Evolutionary conservation across 1,140 invertebrate genomes (phyloP), one percentile per base, ranked within the genome.

Genomic region (Mercenaria mercenaria): DNA sequence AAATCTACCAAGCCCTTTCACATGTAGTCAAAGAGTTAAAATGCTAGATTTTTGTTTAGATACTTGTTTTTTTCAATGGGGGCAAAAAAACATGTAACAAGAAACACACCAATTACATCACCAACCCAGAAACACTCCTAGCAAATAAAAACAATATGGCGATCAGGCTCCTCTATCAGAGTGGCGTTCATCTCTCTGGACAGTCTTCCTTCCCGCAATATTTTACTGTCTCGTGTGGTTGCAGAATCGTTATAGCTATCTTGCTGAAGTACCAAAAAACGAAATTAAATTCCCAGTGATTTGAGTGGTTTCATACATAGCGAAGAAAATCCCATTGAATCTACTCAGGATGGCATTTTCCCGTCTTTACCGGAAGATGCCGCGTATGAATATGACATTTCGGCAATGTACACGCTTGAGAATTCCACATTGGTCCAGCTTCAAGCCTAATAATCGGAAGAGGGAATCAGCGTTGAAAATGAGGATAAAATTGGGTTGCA

Each of bases 401-500:
- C 59, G 0, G 90, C 39, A 8, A 93, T 32, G 72, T 92, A 93
- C 2, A 90, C 50, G 10, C 91, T 82, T 94, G 92, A 2, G 92
- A 91, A 15, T 93, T 94, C 94, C 94, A 94, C 61, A 93, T 88
- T 1, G 93, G 91, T 15, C 93, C 94, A 13, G 89, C 47, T 8
- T 90, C 11, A 90, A 20, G 18, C 94, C 94, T n/a, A 93, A 64
- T 13, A 94, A 52, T 8, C 67, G 2, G 94, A 93, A 18, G 92
- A 88, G 0, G 93, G 93, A 13, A 93, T 89, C 79, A 94, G 69
- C 23, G 93, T 94, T 0, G 76, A 64, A 52, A 91, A 95, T n/a
- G 88, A 84, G 94, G 91, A 90, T 93, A 93, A 81, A 93, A 94
- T 3, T 97, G 98, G 15, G 93, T 88, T 32, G 91, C 74, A 32